Percentiles rank a stretch among this genome's conserved stretches.
Conservation (phyloP, 2,113 vertebrate genomes). For the Orthochromis malagaraziensis region DNA sequence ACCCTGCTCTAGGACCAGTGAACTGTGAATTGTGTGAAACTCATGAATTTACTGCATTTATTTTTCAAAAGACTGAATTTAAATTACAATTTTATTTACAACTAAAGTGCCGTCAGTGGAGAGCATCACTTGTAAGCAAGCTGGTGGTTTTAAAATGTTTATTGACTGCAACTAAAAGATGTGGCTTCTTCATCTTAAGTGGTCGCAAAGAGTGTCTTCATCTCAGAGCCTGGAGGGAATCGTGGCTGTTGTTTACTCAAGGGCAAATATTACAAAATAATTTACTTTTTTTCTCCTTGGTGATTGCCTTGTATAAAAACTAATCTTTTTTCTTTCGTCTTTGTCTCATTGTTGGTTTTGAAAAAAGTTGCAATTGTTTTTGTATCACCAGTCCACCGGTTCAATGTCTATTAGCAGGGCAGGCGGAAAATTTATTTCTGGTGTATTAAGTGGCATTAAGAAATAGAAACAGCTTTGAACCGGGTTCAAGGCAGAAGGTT, state of each 20-base stretch:
- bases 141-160: not conserved
- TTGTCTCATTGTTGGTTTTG: not conserved
- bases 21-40: not conserved
- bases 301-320: not conserved
- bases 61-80: not conserved
- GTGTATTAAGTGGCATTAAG: conserved; percentile 33
- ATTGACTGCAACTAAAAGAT: not conserved
- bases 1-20: not conserved
- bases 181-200: not conserved
- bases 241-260: conserved; percentile 22
- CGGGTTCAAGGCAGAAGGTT: conserved; percentile 16
- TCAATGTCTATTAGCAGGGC: conserved; percentile 21
- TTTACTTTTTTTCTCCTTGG: not conserved
- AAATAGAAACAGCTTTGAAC: conserved; percentile 25
- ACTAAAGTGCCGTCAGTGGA: not conserved
- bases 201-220: not conserved
- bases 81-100: not conserved
- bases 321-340: not conserved
- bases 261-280: conserved; percentile 1
- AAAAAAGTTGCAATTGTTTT: conserved; percentile 1
- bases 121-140: not conserved
- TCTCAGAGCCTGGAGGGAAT: not conserved
- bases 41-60: not conserved
- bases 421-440: not conserved
- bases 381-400: not conserved